Evolutionary conservation across 2,797 vertebrate genomes (phyloP).

Genomic region (Typhlichthys subterraneus): DNA sequence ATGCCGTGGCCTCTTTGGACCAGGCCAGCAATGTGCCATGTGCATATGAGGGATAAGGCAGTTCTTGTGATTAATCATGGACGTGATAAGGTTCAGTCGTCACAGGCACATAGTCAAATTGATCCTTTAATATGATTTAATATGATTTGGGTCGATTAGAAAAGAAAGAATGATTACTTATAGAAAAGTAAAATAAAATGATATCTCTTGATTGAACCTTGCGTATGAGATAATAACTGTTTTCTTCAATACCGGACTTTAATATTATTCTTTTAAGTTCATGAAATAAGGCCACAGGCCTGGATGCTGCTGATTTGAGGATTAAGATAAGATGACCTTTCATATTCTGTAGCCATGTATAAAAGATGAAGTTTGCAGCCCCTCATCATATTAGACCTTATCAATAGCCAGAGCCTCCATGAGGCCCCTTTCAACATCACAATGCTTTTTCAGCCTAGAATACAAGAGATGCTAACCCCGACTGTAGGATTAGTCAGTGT

Average conservation of each 20-base stretch:
- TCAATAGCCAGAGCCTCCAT: slow-evolving; percentile 72
- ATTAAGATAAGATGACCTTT: slow-evolving; percentile 83
- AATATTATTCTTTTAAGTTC: slow-evolving; percentile 80
- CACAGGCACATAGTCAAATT: slow-evolving; percentile 67
- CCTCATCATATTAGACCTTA: slow-evolving; percentile 78
- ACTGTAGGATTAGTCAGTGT: slow-evolving; percentile 72
- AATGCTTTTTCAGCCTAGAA: slow-evolving; percentile 61
- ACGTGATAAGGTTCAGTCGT: slow-evolving; percentile 73
- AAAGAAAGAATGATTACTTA: slow-evolving; percentile 72
- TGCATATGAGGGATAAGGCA: slow-evolving; percentile 67
- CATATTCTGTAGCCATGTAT: slow-evolving; percentile 78
- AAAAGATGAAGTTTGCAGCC: slow-evolving; percentile 80
- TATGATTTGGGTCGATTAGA: slow-evolving; percentile 71
- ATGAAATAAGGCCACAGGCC: slow-evolving; percentile 69
- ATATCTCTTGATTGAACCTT: slow-evolving; percentile 75
- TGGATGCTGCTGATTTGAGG: slow-evolving; percentile 80
- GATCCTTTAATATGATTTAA: slow-evolving; percentile 73
- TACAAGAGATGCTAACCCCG: slow-evolving; percentile 72
- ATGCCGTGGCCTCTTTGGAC: slow-evolving; percentile 18
- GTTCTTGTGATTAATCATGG: slow-evolving; percentile 72
- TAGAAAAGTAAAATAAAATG: slow-evolving; percentile 72
- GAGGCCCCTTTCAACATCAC: slow-evolving; percentile 71
- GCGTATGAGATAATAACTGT: slow-evolving; percentile 70
- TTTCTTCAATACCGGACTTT: slow-evolving; percentile 70
- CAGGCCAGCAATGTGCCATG: slow-evolving; percentile 41